phyloP scores from a whole-genome alignment of 2,888 invertebrate species.

The Abrostola tripartita region DNA sequence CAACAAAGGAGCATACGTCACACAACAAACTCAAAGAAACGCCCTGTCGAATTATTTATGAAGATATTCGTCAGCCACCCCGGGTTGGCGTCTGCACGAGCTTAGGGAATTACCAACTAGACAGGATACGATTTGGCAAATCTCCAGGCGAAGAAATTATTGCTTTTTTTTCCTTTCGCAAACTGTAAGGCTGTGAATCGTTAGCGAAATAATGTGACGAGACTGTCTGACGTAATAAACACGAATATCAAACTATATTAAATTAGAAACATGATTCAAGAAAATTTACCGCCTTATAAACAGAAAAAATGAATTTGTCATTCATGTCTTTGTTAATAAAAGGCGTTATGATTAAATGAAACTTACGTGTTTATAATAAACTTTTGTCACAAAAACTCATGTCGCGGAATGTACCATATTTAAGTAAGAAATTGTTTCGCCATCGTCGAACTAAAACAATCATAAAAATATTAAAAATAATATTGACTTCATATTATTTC shows the following conservation, averaged over 20 bases:
- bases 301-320: too few species aligned
- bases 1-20: conserved; percentile 31
- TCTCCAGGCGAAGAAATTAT: conserved; percentile 64
- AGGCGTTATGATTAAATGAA: too few species aligned
- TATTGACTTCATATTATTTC: too few species aligned
- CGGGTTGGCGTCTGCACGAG: conserved; percentile 54
- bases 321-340: too few species aligned
- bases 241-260: background rate
- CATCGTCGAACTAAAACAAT: too few species aligned
- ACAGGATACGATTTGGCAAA: conserved; percentile 61
- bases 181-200: conserved; percentile 1
- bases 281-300: background rate
- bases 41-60: conserved; percentile 69
- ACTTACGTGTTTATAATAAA: too few species aligned
- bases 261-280: background rate
- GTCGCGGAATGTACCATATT: too few species aligned
- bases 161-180: conserved; percentile 50
- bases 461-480: too few species aligned
- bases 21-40: conserved; percentile 52
- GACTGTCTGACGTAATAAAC: background rate
- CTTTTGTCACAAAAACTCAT: too few species aligned
- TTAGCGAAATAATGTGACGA: conserved; percentile 5
- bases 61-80: conserved; percentile 61
- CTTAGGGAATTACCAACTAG: conserved; percentile 54
- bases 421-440: too few species aligned